Base-by-base conservation (phyloP, 2,888 invertebrate species). In the Helleia helle region DNA sequence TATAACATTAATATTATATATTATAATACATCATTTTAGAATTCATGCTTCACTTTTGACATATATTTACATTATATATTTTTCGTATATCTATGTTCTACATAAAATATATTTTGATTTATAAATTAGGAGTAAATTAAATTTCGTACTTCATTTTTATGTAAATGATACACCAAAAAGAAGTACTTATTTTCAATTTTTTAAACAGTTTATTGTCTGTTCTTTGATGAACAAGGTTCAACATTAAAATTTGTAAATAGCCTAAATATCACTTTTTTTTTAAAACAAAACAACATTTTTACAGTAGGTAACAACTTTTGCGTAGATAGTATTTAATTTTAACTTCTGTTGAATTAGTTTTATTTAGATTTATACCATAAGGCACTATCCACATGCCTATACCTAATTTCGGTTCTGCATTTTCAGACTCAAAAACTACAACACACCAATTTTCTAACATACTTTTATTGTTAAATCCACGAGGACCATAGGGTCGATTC, bases 1-100 rank as follows among this genome's bases (percentile, higher is more conserved):
- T 77, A 77, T 77, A n/a, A n/a, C n/a, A n/a, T n/a, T n/a, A n/a
- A n/a, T n/a, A n/a, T n/a, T n/a, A n/a, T n/a, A n/a, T n/a, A n/a
- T n/a, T n/a, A n/a, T n/a, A 17, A 47, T 79, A 83, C 77, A 79
- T 63, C 54, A 66, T 61, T 84, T 83, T 81, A 81, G 80, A 83
- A 84, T 83, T 67, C 62, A 75, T 80, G 81, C 77, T 80, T 80
- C 65, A 38, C 30, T 29, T 30, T 42, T 38, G 22, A 30, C 15
- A 38, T 36, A 41, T 41, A 24, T 42, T 30, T 37, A 42, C 29
- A 37, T n/a, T n/a, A n/a, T 17, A 29, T n/a, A n/a, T n/a, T n/a
- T 28, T 30, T 22, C 13, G 29, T 38, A 17, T 9, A 9, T 9
- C 17, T 26, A 29, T 25, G 25, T 18, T 31, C 15, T 12, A 18